Conservation (phyloP, 2,797 vertebrate genomes). For the Pristis pectinata region DNA sequence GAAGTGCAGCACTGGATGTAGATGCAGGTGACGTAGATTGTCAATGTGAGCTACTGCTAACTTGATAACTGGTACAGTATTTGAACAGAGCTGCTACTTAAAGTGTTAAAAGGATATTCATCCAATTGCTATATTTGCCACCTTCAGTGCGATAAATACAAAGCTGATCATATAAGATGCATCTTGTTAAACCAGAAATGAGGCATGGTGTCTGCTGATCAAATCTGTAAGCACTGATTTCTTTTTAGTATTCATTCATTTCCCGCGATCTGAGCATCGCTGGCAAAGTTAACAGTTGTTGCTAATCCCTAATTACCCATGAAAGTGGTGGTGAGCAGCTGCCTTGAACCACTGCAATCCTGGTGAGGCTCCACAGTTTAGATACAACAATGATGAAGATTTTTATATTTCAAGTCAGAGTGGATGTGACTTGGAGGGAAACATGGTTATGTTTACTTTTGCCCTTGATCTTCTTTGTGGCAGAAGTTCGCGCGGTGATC, state of each 20-base stretch:
- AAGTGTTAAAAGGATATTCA: background rate
- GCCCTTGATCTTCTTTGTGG: too few species aligned
- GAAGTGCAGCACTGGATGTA: background rate
- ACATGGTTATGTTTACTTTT: too few species aligned
- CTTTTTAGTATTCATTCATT: too few species aligned
- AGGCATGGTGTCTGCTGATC: background rate
- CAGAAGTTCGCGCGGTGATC: background rate
- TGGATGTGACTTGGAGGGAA: too few species aligned
- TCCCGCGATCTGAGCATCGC: too few species aligned
- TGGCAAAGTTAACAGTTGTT: too few species aligned
- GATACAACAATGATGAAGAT: too few species aligned
- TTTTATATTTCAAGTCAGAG: too few species aligned
- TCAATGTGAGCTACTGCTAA: background rate
- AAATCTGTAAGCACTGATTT: background rate
- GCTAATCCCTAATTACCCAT: too few species aligned
- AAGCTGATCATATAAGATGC: background rate
- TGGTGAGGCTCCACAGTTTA: too few species aligned
- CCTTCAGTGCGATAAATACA: background rate
- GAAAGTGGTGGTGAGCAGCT: too few species aligned
- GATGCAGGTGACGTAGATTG: background rate
- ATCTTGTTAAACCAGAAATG: background rate
- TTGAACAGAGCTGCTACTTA: background rate
- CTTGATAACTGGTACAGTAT: background rate
- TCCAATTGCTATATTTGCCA: background rate
- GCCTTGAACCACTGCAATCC: too few species aligned